These are phyloP conservation scores for Sweltsa coloradensis DNA, from an alignment of 1,140 invertebrate genomes.

Conservation along the genomic window DNA sequence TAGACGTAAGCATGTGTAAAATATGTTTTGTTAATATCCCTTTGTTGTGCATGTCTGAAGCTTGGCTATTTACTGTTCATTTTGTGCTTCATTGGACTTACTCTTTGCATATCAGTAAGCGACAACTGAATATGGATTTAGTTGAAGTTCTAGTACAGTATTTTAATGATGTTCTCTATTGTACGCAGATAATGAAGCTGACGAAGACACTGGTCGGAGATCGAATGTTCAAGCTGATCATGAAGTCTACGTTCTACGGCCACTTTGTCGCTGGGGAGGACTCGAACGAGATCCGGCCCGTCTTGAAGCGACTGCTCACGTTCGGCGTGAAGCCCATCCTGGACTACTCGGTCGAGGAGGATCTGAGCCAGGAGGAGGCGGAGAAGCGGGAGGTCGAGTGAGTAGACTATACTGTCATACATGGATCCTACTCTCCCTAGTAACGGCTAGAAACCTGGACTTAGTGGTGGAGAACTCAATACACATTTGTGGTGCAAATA, in stretches of 20 bases:
- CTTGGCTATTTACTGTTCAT: too few species aligned
- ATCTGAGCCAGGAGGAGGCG: constrained; percentile 81
- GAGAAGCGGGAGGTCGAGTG: constrained; percentile 85
- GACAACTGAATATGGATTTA: background rate
- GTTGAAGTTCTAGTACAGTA: background rate
- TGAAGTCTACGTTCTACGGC: constrained; percentile 94
- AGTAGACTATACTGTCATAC: constrained; percentile 34
- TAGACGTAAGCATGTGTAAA: too few species aligned
- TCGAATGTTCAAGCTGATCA: constrained; percentile 69
- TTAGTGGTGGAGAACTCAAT: too few species aligned
- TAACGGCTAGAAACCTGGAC: too few species aligned
- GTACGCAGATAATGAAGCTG: constrained; percentile 76
- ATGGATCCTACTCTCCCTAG: too few species aligned
- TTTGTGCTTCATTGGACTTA: background rate
- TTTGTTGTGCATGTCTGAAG: too few species aligned
- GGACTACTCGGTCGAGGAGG: constrained; percentile 97
- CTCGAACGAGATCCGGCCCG: constrained; percentile 73
- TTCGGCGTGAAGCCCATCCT: constrained; percentile 98
- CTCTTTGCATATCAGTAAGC: background rate
- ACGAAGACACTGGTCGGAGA: constrained; percentile 70
- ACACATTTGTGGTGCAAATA: too few species aligned
- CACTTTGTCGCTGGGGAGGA: constrained; percentile 97
- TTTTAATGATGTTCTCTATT: constrained; percentile 22
- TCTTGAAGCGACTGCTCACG: constrained; percentile 66
- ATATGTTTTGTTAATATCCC: too few species aligned